Percentiles rank a stretch among this genome's conserved stretches.
Evolutionary conservation across 2,113 vertebrate genomes (phyloP).

Genomic region (Ivindomyrus marchei): DNA sequence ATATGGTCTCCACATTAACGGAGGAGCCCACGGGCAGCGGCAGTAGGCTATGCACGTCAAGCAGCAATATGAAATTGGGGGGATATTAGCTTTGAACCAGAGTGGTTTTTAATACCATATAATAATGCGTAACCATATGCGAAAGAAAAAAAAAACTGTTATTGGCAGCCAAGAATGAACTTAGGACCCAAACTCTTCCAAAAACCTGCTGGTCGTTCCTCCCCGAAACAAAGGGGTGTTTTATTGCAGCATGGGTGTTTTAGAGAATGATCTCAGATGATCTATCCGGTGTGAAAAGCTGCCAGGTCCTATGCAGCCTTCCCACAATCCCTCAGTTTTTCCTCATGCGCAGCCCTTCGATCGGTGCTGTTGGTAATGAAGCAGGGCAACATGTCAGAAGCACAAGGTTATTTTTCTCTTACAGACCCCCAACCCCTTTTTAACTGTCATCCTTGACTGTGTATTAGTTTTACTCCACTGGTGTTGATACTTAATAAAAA

Average conservation of each 20-base stretch:
- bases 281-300: neutral
- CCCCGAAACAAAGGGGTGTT: conserved; percentile 11
- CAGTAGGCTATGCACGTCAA: neutral
- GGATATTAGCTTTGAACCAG: conserved; percentile 6
- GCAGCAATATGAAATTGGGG: neutral
- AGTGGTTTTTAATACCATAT: neutral
- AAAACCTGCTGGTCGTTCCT: neutral
- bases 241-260: conserved; percentile 20
- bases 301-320: neutral
- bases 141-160: neutral
- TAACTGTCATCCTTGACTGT: neutral
- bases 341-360: neutral
- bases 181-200: conserved; percentile 9
- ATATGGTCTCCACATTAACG: neutral
- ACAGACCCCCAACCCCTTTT: neutral
- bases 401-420: neutral
- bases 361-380: neutral
- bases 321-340: neutral
- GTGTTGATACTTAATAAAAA: neutral
- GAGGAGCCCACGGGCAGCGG: neutral
- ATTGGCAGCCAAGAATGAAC: conserved; percentile 13
- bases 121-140: conserved; percentile 14
- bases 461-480: neutral
- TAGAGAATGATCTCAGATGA: conserved; percentile 17
- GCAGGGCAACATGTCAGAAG: neutral